Percentiles rank a stretch among this genome's conserved stretches.
These are phyloP conservation scores for Mizuhopecten yessoensis DNA, from an alignment of 1,140 invertebrate species.

Conservation along the genomic window DNA sequence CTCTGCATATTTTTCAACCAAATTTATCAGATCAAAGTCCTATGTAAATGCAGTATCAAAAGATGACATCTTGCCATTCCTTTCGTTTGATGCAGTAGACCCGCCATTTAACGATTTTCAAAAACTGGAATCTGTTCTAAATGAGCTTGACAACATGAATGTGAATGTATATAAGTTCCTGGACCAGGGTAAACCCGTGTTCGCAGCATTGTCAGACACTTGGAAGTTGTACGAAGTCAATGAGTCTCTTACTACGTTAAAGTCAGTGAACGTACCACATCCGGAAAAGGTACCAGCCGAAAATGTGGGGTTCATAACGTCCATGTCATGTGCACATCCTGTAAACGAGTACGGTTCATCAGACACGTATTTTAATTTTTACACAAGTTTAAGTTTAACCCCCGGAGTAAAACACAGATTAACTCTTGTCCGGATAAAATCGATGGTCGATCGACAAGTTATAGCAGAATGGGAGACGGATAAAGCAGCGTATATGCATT, in stretches of 20 bases:
- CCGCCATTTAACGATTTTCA: not conserved
- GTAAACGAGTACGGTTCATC: not conserved
- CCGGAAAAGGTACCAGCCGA: not conserved
- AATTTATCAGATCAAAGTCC: not conserved
- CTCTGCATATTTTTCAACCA: constrained; percentile 40
- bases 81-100: not conserved
- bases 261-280: not conserved
- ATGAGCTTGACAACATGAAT: constrained; percentile 33
- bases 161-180: constrained; percentile 23
- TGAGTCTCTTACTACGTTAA: not conserved
- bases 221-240: not conserved
- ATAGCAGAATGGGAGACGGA: constrained; percentile 67
- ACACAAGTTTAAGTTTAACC: not conserved
- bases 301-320: not conserved
- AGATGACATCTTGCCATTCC: not conserved
- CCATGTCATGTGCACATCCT: constrained; percentile 39
- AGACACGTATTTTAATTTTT: constrained; percentile 20
- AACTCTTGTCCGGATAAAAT: constrained; percentile 64
- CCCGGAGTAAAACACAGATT: constrained; percentile 7
- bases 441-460: constrained; percentile 60
- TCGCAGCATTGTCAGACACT: not conserved
- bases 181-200: not conserved
- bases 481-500: constrained; percentile 75
- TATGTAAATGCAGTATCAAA: not conserved
- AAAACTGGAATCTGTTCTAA: not conserved